Conservation (phyloP, 2,888 invertebrate genomes). For the Crossocerus cetratus region DNA sequence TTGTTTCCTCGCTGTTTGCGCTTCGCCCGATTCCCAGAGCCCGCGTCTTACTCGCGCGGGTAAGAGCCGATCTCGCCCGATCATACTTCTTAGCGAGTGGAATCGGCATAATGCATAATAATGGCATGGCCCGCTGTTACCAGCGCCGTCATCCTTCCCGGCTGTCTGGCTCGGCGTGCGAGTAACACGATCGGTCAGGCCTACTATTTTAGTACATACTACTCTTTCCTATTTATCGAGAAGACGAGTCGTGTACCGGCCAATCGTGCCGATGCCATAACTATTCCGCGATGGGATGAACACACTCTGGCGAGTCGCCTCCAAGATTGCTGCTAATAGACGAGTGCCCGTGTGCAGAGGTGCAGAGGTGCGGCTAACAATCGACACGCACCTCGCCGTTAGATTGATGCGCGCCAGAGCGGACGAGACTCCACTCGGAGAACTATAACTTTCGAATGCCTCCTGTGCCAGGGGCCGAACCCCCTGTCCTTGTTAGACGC, state of each 20-base stretch:
- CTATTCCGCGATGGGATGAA: neutral
- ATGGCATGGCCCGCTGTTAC: conserved; percentile 49
- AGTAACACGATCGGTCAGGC: neutral
- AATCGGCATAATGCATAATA: conserved; percentile 62
- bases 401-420: neutral
- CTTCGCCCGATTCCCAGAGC: neutral
- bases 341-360: neutral
- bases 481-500: conserved; percentile 29
- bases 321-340: neutral
- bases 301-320: neutral
- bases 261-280: neutral
- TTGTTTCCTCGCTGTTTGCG: neutral
- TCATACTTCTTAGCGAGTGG: conserved; percentile 66
- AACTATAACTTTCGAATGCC: neutral
- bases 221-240: neutral
- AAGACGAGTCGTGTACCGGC: neutral
- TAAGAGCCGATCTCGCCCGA: conserved; percentile 37
- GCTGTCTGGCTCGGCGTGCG: neutral
- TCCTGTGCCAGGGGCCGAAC: neutral
- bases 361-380: neutral
- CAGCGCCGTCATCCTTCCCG: conserved; percentile 5
- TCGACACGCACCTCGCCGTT: neutral
- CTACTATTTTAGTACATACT: neutral
- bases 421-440: neutral
- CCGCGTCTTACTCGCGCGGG: neutral